These are phyloP conservation scores for Psittacula derbiana DNA, from an alignment of 2,797 vertebrate species.

Conservation along the genomic window DNA sequence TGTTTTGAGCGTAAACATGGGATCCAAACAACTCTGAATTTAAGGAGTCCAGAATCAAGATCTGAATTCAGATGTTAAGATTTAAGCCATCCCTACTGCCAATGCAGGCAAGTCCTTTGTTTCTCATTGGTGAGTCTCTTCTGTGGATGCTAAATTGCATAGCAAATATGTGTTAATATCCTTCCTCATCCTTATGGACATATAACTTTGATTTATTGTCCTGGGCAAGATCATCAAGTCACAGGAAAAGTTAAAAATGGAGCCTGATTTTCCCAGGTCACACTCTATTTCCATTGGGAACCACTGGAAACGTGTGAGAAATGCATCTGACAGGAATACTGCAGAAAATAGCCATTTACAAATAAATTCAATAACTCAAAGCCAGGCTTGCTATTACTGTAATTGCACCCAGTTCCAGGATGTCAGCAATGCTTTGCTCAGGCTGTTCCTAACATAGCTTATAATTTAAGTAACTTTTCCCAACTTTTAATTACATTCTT, in stretches of 20 bases:
- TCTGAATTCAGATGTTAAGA: not conserved
- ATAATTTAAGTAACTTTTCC: not conserved
- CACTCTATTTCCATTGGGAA: not conserved
- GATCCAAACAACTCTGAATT: not conserved
- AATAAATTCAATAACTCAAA: not conserved
- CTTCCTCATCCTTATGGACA: not conserved
- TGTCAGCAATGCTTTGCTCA: not conserved
- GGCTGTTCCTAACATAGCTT: not conserved
- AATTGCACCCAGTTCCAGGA: not conserved
- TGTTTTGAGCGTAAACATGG: not conserved
- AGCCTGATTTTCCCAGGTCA: not conserved
- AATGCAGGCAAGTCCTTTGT: not conserved
- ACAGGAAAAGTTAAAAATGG: not conserved
- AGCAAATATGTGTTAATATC: not conserved
- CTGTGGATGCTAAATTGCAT: not conserved
- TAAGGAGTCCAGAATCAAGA: not conserved
- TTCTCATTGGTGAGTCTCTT: not conserved
- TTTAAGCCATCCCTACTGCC: not conserved
- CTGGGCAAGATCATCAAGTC: not conserved
- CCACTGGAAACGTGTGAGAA: not conserved
- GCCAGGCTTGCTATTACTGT: not conserved
- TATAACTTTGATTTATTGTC: not conserved
- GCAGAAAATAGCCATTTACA: not conserved
- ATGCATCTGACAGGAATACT: not conserved
- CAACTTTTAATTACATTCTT: not conserved